Conservation (phyloP, 2,888 invertebrate genomes). For the Meandrusa payeni region DNA sequence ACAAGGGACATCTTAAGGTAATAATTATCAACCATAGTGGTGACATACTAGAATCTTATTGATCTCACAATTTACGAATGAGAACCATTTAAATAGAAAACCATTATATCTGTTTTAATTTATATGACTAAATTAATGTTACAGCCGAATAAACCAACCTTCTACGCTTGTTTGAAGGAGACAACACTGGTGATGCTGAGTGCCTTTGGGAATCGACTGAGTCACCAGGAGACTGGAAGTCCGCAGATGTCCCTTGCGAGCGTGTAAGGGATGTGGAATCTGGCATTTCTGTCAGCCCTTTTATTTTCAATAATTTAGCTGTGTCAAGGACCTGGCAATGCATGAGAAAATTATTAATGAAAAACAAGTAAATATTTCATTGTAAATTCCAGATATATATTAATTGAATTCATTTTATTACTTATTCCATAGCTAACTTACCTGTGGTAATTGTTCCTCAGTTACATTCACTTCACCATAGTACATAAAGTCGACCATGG, state of each 20-base stretch:
- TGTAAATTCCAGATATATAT: too few relatives aligned
- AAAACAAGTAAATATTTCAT: too few relatives aligned
- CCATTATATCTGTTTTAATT: too few relatives aligned
- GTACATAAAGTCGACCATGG: slow-evolving; percentile 96
- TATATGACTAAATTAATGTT: too few relatives aligned
- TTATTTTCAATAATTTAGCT: slow-evolving; percentile 92
- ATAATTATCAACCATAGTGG: too few relatives aligned
- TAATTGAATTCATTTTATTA: background rate
- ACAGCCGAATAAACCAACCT: slow-evolving; percentile 42
- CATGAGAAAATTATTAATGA: too few relatives aligned
- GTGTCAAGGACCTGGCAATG: slow-evolving; percentile 84
- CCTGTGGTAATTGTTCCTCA: slow-evolving; percentile 91
- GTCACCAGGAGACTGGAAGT: slow-evolving; percentile 79
- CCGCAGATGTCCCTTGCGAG: slow-evolving; percentile 82
- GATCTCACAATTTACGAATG: too few relatives aligned
- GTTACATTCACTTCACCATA: slow-evolving; percentile 96
- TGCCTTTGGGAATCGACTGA: slow-evolving; percentile 80
- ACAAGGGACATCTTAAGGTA: too few relatives aligned
- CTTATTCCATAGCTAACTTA: slow-evolving; percentile 37
- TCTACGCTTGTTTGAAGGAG: slow-evolving; percentile 77
- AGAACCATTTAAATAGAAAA: too few relatives aligned
- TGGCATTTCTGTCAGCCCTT: slow-evolving; percentile 93
- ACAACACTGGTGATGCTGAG: slow-evolving; percentile 83
- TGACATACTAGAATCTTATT: too few relatives aligned
- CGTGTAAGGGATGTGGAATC: slow-evolving; percentile 87